These are phyloP conservation scores for Lasioglossum morio DNA, from an alignment of 2,888 invertebrate species.

Conservation along the genomic window DNA sequence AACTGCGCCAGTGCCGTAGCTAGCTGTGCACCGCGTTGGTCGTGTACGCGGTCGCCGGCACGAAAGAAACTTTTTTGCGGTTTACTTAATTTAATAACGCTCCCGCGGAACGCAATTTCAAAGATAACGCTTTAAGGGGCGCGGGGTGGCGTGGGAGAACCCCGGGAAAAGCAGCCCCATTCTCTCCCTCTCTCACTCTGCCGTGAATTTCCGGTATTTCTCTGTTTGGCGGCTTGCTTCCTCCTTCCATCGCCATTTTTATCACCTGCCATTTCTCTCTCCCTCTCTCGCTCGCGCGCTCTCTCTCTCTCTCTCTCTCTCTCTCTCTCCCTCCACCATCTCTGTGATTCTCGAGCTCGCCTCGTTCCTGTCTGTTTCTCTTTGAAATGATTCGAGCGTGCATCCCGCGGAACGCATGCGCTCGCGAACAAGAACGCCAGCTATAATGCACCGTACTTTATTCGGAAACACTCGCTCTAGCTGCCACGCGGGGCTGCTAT, in stretches of 20 bases:
- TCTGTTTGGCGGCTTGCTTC: not conserved
- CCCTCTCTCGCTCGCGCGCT: not conserved
- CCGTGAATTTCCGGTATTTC: not conserved
- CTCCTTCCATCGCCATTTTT: not conserved
- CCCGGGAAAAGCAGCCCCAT: not conserved
- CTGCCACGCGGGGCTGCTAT: slow-evolving; percentile 20
- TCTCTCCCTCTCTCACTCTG: not conserved
- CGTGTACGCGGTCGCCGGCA: slow-evolving; percentile 38
- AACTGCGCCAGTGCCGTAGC: slow-evolving; percentile 33
- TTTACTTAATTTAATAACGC: slow-evolving; percentile 81
- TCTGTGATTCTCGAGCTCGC: not conserved
- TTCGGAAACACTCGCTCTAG: slow-evolving; percentile 59
- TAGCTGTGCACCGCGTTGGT: not conserved
- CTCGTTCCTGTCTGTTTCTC: slow-evolving; percentile 30
- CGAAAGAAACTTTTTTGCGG: slow-evolving; percentile 75
- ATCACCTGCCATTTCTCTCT: not conserved
- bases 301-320: not conserved
- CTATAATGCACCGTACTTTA: slow-evolving; percentile 70
- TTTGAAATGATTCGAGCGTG: slow-evolving; percentile 49
- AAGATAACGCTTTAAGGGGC: slow-evolving; percentile 78
- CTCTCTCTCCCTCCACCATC: not conserved
- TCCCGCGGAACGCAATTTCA: slow-evolving; percentile 79
- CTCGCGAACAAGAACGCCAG: slow-evolving; percentile 44
- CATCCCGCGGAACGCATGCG: slow-evolving; percentile 37
- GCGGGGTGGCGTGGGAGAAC: slow-evolving; percentile 43